Evolutionary conservation across 2,888 invertebrate genomes (phyloP), one percentile per base, ranked within the genome.

Genomic region (Cephalotes varians): DNA sequence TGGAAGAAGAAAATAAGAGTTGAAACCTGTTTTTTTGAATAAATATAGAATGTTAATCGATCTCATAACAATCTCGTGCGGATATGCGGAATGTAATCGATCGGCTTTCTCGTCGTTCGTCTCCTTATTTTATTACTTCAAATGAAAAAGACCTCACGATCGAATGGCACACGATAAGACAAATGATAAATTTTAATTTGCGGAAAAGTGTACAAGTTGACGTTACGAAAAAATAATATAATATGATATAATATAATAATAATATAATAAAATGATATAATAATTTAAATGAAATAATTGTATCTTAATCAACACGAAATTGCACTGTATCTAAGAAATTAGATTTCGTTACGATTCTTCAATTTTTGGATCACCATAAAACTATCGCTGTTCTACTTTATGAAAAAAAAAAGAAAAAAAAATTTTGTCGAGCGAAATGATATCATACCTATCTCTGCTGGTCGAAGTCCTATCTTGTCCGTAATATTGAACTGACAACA

Each of bases 401-500:
- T n/a, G n/a, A n/a, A 5, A 2, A n/a, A 15, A 28, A 40, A 18
- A 7, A 60, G 9, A 21, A 37, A 40, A 37, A 21, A 37, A 10
- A 0, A 47, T 47, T 31, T 49, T 7, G 4, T n/a, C 1, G 12
- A 12, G 4, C n/a, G n/a, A 64, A n/a, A 15, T 12, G 0, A 37
- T n/a, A n/a, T 37, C 5, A 9, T 90, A 92, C 93, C 93, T 81
- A 84, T 69, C 12, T 93, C 93, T 25, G 93, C 91, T 1, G 91
- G 87, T 58, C 93, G 91, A 9, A 25, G 31, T 12, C 37, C 60
- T 9, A 81, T 58, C 12, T 86, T 86, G 0, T 82, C 49, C 0
- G 65, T 51, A 10, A 88, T 77, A 49, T 90, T 90, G 54, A 89
- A 69, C 1, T 95, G 95, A 88, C 96, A 96, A 88, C 96, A 96